Percentiles rank a stretch among this genome's conserved stretches.
phyloP scores from a whole-genome alignment of 2,888 invertebrate species.

The Euphydryas editha region DNA sequence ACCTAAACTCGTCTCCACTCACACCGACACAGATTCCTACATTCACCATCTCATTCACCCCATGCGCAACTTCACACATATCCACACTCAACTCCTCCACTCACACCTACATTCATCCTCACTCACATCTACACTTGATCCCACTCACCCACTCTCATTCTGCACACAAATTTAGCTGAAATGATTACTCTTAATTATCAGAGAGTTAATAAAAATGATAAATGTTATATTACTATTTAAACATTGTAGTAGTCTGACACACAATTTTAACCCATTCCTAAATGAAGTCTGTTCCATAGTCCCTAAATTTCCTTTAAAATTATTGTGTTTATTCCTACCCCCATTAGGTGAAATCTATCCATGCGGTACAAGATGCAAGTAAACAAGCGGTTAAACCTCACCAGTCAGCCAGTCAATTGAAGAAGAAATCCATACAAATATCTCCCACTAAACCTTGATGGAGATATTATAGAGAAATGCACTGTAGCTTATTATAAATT shows the following conservation, averaged over 20 bases:
- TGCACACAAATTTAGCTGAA: no score
- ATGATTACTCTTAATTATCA: no score
- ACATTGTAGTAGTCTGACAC: neutral
- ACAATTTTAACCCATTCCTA: neutral
- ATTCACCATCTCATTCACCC: no score
- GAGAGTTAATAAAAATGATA: no score
- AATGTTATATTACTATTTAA: neutral
- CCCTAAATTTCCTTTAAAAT: neutral
- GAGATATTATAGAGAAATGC: conserved; percentile 5
- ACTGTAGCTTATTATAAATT: conserved; percentile 13
- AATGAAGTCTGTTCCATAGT: neutral
- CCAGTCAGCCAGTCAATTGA: conserved; percentile 73
- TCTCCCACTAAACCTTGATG: conserved; percentile 17
- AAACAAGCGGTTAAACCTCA: conserved; percentile 67
- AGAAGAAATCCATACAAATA: conserved; percentile 57
- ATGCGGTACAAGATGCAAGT: conserved; percentile 46
- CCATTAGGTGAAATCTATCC: conserved; percentile 37
- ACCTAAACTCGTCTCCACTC: no score
- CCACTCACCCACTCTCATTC: no score
- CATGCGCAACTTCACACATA: no score
- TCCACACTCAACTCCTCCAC: neutral
- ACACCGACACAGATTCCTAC: no score
- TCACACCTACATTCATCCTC: neutral
- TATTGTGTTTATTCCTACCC: neutral
- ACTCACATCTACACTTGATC: no score